These are phyloP conservation scores for Hippocampus kuda DNA, from an alignment of 2,797 vertebrate species.

Conservation along the genomic window DNA sequence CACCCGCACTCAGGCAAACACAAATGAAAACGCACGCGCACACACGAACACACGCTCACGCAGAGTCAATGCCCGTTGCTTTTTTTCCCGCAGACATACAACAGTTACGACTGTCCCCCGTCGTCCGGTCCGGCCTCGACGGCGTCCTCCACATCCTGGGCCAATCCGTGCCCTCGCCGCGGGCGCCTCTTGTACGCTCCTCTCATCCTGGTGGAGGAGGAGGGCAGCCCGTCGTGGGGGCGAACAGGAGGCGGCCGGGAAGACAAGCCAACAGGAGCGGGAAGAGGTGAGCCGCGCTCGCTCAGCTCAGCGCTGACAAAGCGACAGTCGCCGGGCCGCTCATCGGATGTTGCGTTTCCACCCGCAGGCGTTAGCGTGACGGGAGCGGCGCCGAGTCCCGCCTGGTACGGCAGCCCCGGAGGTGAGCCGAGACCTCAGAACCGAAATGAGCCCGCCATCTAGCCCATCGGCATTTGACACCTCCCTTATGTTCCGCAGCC, in stretches of 20 bases:
- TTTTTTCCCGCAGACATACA: conserved; percentile 22
- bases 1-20: conserved; percentile 27
- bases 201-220: conserved; percentile 78
- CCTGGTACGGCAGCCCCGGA: conserved; percentile 49
- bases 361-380: conserved; percentile 45
- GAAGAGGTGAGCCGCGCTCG: conserved; percentile 33
- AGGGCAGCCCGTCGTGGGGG: conserved; percentile 39
- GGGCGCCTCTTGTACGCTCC: conserved; percentile 79
- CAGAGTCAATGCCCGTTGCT: neutral
- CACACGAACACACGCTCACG: neutral
- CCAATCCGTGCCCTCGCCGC: conserved; percentile 67
- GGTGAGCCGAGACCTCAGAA: conserved; percentile 23
- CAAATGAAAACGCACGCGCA: conserved; percentile 5
- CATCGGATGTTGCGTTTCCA: neutral
- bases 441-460: neutral
- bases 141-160: conserved; percentile 69
- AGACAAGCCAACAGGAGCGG: conserved; percentile 35
- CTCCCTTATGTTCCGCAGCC: conserved; percentile 20
- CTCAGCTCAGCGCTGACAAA: neutral
- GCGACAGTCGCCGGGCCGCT: neutral
- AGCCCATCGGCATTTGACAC: neutral
- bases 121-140: conserved; percentile 40
- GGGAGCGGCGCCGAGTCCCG: conserved; percentile 36
- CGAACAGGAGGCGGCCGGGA: conserved; percentile 19
- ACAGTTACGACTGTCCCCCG: conserved; percentile 32